These are phyloP conservation scores for Torymus tubicola DNA, from an alignment of 2,888 invertebrate genomes.

Conservation along the genomic window DNA sequence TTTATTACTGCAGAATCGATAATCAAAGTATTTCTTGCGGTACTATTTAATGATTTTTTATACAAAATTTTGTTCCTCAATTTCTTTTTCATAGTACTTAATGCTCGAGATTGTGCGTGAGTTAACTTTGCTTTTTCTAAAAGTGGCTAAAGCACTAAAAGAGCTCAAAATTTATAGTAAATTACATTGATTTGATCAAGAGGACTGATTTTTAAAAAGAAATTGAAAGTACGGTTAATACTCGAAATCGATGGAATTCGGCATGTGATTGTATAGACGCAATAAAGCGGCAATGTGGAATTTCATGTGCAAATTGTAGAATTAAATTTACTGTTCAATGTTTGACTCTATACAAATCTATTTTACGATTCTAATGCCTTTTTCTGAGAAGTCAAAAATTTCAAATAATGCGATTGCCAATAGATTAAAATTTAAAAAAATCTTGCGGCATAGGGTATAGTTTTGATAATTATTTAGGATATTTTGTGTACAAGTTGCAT, in stretches of 20 bases:
- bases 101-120: neutral
- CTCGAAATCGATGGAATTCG: conserved; percentile 21
- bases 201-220: conserved; percentile 46
- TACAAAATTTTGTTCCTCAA: neutral
- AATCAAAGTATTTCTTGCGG: neutral
- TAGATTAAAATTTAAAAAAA: conserved; percentile 32
- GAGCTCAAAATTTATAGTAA: conserved; percentile 18
- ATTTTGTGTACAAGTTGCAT: conserved; percentile 10
- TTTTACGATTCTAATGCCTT: conserved; percentile 38
- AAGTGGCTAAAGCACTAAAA: neutral
- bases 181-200: conserved; percentile 35
- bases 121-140: conserved; percentile 2
- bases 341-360: conserved; percentile 44
- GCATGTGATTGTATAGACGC: conserved; percentile 16
- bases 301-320: conserved; percentile 41
- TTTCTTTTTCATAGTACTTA: conserved; percentile 16
- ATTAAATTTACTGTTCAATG: conserved; percentile 31
- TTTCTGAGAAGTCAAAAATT: conserved; percentile 20
- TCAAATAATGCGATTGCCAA: conserved; percentile 31
- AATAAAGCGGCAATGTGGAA: conserved; percentile 20
- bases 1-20: neutral
- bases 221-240: conserved; percentile 37
- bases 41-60: neutral
- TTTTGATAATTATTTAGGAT: conserved; percentile 33
- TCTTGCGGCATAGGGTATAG: neutral